Base-by-base conservation (phyloP, 2,797 vertebrate species). In the Parauchenoglanis ngamensis region DNA sequence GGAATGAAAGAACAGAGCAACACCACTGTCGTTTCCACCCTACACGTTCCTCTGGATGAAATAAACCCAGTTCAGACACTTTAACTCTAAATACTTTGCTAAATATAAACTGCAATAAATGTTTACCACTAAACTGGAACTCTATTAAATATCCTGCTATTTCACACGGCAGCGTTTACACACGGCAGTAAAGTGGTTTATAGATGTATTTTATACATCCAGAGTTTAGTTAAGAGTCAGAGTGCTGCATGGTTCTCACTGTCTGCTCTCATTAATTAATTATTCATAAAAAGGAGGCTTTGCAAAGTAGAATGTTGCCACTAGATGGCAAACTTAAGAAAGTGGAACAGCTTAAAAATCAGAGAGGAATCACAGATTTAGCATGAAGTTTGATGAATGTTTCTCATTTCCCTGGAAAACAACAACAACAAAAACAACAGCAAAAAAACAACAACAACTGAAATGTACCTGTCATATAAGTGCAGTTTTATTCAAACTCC, bases 271-370 rank as follows among this genome's bases (percentile, higher is more conserved):
- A 35, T 80, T 87, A 79, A 86, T 13, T 49, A 3, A 46, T 76
- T 76, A 76, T 28, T 2, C 35, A 35, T 44, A 10, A 44, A 72
- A 40, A 44, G 6, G 2, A 79, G 1, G 2, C n/a, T 88, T 82
- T 81, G 85, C 52, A 80, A 83, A 85, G 68, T 63, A 72, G 28
- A 17, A 52, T 31, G 49, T 76, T 84, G n/a, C 88, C 90, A 89
- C 86, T 90, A 89, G 88, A 86, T 86, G 88, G 88, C 88, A 85
- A 87, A 88, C 63, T 10, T 35, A 59, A 57, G 23, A 49, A 49
- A 25, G 4, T 12, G 44, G 40, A 49, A 46, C 21, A 25, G 72
- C 10, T 75, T 40, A 0, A 23, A 73, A 44, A 57, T 57, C n/a
- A 19, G 11, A 79, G 23, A 5, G 5, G 3, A 77, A 7, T 21